Evolutionary conservation across 2,888 invertebrate species (phyloP), one percentile per base, ranked within the genome.

Genomic region (Drosophila putrida): DNA sequence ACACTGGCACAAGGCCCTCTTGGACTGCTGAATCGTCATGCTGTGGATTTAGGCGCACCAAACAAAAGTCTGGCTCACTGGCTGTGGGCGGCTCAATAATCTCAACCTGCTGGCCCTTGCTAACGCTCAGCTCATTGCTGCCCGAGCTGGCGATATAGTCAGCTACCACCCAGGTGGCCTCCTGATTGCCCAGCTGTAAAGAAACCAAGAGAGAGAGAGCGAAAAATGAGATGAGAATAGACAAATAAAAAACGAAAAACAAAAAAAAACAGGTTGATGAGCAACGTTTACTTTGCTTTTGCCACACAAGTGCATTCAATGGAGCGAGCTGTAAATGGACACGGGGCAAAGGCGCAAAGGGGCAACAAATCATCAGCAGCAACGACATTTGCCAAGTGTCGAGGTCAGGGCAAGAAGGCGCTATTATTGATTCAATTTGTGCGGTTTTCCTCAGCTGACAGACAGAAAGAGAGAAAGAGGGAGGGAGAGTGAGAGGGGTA

Each of bases 31-130:
- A 84, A 92, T 94, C 92, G 82, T 93, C 92, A 83, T 90, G 93
- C 92, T 93, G 93, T 92, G 92, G 91, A 91, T 92, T 92, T 91
- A 95, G 94, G 62, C 96, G 94, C 75, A 96, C 96, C 89, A 96
- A 92, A 94, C 96, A 96, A 93, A 94, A 96, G 88, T 96, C 95
- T 66, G 95, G 93, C 88, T 95, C 93, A 82, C 94, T 93, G 68
- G 94, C 93, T 89, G 95, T 95, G 73, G 95, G 94, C 69, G 88
- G 80, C 91, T 98, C 98, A 78, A 98, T 93, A 75, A 98, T 96
- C 92, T 98, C 98, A 73, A 98, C 98, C 93, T 98, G 98, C 93
- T 98, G 98, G 27, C 98, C 98, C 92, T 97, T 97, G 74, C 94
- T 94, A 46, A 98, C 97, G 58, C 95, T 95, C 84, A 98, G 93